phyloP scores from a whole-genome alignment of 35 echinoderm and acorn worm genomes.

The Diadema setosum region DNA sequence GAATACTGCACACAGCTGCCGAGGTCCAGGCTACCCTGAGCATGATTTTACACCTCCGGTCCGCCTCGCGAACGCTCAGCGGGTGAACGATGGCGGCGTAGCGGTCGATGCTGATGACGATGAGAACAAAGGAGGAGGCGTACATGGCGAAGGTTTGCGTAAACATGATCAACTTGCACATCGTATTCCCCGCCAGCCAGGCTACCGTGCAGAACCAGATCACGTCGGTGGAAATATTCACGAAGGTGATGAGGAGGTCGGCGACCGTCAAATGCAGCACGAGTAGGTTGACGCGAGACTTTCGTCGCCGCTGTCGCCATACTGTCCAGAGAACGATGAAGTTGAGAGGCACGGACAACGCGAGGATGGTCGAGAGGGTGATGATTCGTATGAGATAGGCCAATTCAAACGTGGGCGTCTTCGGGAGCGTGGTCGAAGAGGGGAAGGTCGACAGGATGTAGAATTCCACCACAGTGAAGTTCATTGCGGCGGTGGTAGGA shows the following conservation, averaged over 20 bases:
- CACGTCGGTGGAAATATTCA: neutral
- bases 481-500: neutral
- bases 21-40: constrained; percentile 63
- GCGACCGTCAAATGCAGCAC: neutral
- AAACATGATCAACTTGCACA: constrained; percentile 68
- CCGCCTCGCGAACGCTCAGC: constrained; percentile 67
- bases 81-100: constrained; percentile 84
- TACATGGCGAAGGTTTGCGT: constrained; percentile 30
- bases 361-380: neutral
- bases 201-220: constrained; percentile 3
- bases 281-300: constrained; percentile 77
- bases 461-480: neutral
- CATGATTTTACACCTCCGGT: constrained; percentile 85
- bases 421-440: neutral
- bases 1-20: constrained; percentile 51
- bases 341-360: constrained; percentile 12
- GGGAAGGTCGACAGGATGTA: neutral
- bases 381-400: constrained; percentile 3
- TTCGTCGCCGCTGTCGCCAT: constrained; percentile 28
- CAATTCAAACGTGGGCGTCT: neutral
- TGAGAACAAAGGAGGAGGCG: constrained; percentile 68
- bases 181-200: constrained; percentile 53
- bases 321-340: neutral
- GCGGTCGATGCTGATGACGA: constrained; percentile 89
- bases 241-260: constrained; percentile 6